Conservation (phyloP, 2,888 invertebrate genomes). For the Calliscelio sp. region DNA sequence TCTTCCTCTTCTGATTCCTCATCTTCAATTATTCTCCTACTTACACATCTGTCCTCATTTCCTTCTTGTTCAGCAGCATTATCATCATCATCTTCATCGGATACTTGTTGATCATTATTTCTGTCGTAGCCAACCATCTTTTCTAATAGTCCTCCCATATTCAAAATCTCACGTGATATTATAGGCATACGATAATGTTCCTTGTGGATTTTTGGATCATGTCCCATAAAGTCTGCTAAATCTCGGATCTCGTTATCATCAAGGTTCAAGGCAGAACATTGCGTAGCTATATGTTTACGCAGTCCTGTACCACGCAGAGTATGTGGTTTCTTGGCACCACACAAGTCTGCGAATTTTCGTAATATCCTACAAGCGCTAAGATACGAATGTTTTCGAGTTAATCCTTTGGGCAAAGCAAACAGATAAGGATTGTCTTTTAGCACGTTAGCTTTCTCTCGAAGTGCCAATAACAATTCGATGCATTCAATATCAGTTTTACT, state of each 20-base stretch:
- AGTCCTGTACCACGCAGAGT: constrained; percentile 36
- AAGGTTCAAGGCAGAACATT: constrained; percentile 13
- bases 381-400: not conserved
- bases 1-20: not conserved
- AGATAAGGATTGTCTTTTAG: constrained; percentile 38
- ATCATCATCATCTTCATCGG: not conserved
- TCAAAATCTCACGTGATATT: constrained; percentile 21
- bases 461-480: constrained; percentile 30
- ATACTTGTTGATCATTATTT: not conserved
- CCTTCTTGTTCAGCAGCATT: constrained; percentile 2
- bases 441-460: constrained; percentile 20
- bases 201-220: constrained; percentile 45
- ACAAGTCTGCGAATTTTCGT: not conserved
- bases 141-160: constrained; percentile 24
- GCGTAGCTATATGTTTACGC: constrained; percentile 57
- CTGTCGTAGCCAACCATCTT: constrained; percentile 2
- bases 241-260: constrained; percentile 18
- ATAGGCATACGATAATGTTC: constrained; percentile 24
- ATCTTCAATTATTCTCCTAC: no score
- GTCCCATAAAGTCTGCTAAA: constrained; percentile 46
- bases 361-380: constrained; percentile 26
- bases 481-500: not conserved
- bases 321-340: constrained; percentile 4
- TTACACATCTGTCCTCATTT: not conserved
- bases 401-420: constrained; percentile 16